Percentiles rank a stretch among this genome's conserved stretches.
These are phyloP conservation scores for Montipora capitata DNA, from an alignment of 92 coral and sea anemone genomes.

Conservation along the genomic window DNA sequence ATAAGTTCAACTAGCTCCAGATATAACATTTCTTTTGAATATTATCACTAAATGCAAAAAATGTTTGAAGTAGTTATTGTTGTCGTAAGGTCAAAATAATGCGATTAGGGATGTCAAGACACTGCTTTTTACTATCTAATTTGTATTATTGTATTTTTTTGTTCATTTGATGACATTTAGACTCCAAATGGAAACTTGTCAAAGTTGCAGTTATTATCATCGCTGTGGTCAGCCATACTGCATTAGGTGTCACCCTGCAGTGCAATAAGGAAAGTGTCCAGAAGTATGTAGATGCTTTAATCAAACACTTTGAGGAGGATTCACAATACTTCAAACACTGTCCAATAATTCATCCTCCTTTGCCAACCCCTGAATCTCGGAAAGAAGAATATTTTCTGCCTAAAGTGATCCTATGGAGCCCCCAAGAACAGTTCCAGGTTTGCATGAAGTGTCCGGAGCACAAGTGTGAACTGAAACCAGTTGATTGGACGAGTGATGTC, in stretches of 20 bases:
- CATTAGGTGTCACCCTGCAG: not conserved
- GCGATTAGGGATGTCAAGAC: not conserved
- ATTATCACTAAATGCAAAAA: not conserved
- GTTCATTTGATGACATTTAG: not conserved
- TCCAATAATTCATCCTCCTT: slow-evolving; percentile 10
- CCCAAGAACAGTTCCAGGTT: slow-evolving; percentile 60
- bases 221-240: slow-evolving; percentile 1
- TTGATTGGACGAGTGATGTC: slow-evolving; percentile 20
- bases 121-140: not conserved
- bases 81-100: not conserved
- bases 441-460: slow-evolving; percentile 23
- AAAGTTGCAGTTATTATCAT: not conserved
- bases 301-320: slow-evolving; percentile 5
- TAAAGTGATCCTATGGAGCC: slow-evolving; percentile 59
- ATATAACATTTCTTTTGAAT: not conserved
- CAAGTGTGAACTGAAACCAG: not conserved
- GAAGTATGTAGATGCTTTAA: slow-evolving; percentile 16
- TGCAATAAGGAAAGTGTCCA: not conserved
- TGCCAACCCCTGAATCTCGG: slow-evolving; percentile 21
- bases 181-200: slow-evolving; percentile 6
- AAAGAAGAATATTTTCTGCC: slow-evolving; percentile 31
- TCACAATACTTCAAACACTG: slow-evolving; percentile 7
- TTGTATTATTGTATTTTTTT: not conserved
- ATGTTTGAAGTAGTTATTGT: not conserved
- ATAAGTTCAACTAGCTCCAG: not conserved